phyloP scores from a whole-genome alignment of 2,113 vertebrate genomes.

The Fulica atra region DNA sequence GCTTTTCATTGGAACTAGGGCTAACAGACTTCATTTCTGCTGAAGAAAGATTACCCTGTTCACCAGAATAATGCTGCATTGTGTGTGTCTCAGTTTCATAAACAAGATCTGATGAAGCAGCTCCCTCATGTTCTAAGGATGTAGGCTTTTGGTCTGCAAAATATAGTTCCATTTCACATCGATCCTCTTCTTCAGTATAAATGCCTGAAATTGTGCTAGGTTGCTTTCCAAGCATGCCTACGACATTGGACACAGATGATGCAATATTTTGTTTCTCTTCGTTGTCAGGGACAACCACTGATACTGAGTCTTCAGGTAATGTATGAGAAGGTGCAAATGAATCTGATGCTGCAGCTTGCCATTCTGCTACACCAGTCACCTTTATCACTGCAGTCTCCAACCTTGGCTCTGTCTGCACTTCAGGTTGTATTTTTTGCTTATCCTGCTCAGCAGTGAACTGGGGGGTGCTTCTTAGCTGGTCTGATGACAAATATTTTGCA shows the following conservation, averaged over 20 bases:
- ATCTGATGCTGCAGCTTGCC: neutral
- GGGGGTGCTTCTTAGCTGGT: neutral
- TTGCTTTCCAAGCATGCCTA: neutral
- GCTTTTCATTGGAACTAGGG: neutral
- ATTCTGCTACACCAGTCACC: neutral
- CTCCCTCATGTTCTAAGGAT: neutral
- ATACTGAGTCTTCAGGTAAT: neutral
- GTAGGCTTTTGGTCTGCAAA: neutral
- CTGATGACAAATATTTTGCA: conserved; percentile 15
- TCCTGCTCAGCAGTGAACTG: neutral
- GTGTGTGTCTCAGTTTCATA: neutral
- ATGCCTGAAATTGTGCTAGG: neutral
- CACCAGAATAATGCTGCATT: neutral
- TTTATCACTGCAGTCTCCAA: neutral
- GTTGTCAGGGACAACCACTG: neutral
- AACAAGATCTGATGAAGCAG: neutral
- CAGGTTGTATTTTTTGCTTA: neutral
- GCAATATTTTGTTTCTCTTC: conserved; percentile 41
- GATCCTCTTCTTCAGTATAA: neutral
- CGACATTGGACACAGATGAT: neutral
- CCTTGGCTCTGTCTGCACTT: neutral
- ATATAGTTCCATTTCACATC: neutral
- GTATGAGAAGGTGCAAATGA: neutral
- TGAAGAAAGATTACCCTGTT: neutral
- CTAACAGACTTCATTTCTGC: neutral